Conservation (phyloP, 1,140 invertebrate genomes). For the Pantala flavescens region DNA sequence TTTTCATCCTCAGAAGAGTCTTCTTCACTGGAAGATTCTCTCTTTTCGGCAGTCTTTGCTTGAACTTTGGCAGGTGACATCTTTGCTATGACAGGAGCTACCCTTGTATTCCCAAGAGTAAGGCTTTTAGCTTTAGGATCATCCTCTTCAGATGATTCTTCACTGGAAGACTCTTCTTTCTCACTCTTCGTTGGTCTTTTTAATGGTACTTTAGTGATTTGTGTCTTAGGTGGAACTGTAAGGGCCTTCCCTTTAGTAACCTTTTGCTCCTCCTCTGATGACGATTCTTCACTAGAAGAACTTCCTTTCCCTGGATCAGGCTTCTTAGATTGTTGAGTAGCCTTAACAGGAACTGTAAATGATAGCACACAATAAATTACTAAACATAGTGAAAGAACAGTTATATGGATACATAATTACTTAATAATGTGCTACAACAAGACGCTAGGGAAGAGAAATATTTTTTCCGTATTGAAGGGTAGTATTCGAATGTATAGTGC, state of each 20-base stretch:
- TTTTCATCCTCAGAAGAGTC: conserved; percentile 31
- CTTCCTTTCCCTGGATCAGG: neutral
- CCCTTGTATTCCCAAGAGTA: neutral
- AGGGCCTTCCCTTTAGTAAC: neutral
- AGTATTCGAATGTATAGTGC: too few relatives aligned
- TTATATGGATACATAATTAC: too few relatives aligned
- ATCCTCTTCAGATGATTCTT: conserved; percentile 31
- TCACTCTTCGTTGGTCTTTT: conserved; percentile 20
- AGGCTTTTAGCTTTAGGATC: conserved; percentile 20
- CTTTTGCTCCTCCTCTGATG: neutral
- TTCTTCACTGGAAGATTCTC: conserved; percentile 26
- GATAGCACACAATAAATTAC: neutral
- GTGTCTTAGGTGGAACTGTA: neutral
- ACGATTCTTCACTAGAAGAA: neutral
- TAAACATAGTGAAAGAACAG: too few relatives aligned
- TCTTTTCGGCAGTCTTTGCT: neutral
- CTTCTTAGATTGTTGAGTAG: neutral
- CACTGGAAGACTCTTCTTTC: conserved; percentile 23
- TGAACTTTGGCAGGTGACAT: conserved; percentile 23
- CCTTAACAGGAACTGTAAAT: neutral
- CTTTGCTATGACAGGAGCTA: conserved; percentile 22
- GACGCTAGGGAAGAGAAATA: too few relatives aligned
- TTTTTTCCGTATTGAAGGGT: too few relatives aligned
- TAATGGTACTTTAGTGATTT: neutral
- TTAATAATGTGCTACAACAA: too few relatives aligned